Base-by-base conservation (phyloP, 1,140 invertebrate genomes). In the Heliconius eleuchia region DNA sequence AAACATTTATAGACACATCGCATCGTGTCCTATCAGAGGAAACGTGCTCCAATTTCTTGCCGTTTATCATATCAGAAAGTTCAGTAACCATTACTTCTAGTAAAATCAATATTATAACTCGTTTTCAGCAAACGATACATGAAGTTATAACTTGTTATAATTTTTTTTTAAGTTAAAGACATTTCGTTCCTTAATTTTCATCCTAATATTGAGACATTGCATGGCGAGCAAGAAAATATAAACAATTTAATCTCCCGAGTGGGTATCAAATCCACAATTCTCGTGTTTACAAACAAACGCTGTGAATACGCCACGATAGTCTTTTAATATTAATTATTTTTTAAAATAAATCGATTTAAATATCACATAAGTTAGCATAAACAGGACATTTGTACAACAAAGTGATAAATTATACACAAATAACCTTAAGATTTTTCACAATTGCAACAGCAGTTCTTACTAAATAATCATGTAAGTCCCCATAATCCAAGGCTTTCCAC, bases 401-500 rank as follows among this genome's bases (percentile, higher is more conserved):
- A 13, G 1, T 46, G 2, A 13, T 27, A 30, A 57, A 39, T 27
- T 39, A 72, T 72, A 72, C 19, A 72, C 42, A 11, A 16, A 19
- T 23, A 72, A 72, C 37, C 23, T 76, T 60, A 72, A 57, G 8
- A 77, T 52, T 73, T 79, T 74, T 75, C 60, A 71, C 78, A 79
- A 79, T 79, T 73, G 73, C 73, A 83, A 83, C 73, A 83, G 84
- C 76, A 77, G 83, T 78, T 82, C 84, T 89, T 88, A 84, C 86
- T 91, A 89, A 92, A 90, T 87, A 86, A 85, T 81, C 87, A 87
- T 90, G 84, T 78, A 79, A 88, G 82, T 87, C 87, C 80, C 88
- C 89, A 91, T 89, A 89, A 88, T 90, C 89, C 92, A 94, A 94
- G 92, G 92, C 85, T 91, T 92, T 89, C 92, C 87, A 93, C 92